Evolutionary conservation across 1,140 invertebrate genomes (phyloP).

Genomic region (Sinella curviseta): DNA sequence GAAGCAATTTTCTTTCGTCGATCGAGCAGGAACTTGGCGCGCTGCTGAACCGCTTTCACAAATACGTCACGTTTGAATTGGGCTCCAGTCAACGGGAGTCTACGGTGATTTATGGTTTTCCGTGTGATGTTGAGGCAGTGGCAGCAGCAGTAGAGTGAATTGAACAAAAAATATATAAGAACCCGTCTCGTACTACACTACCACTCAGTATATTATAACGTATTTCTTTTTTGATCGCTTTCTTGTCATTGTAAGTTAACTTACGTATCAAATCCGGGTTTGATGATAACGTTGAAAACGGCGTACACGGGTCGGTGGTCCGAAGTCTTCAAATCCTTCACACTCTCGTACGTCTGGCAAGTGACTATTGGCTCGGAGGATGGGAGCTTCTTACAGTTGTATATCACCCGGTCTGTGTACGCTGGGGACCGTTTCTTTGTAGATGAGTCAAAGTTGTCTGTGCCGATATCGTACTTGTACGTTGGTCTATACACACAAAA

Average conservation of each 20-base stretch:
- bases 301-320: conserved; percentile 47
- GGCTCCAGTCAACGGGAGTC: conserved; percentile 46
- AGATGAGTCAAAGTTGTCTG: conserved; percentile 46
- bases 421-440: conserved; percentile 45
- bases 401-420: conserved; percentile 48
- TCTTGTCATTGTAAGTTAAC: neutral
- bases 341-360: conserved; percentile 44
- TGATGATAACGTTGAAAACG: conserved; percentile 43
- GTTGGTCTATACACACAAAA: conserved; percentile 40
- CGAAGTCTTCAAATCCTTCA: conserved; percentile 36
- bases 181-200: neutral
- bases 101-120: conserved; percentile 25
- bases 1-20: conserved; percentile 46
- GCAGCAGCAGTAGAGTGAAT: neutral
- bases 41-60: conserved; percentile 43
- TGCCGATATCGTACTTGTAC: conserved; percentile 48
- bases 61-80: conserved; percentile 47
- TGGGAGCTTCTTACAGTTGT: conserved; percentile 32
- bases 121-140: neutral
- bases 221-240: neutral
- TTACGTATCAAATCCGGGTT: conserved; percentile 49
- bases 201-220: neutral
- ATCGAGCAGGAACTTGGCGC: conserved; percentile 46
- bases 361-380: conserved; percentile 22
- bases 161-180: neutral